Base-by-base conservation (phyloP, 2,888 invertebrate species). In the Timandra comae region DNA sequence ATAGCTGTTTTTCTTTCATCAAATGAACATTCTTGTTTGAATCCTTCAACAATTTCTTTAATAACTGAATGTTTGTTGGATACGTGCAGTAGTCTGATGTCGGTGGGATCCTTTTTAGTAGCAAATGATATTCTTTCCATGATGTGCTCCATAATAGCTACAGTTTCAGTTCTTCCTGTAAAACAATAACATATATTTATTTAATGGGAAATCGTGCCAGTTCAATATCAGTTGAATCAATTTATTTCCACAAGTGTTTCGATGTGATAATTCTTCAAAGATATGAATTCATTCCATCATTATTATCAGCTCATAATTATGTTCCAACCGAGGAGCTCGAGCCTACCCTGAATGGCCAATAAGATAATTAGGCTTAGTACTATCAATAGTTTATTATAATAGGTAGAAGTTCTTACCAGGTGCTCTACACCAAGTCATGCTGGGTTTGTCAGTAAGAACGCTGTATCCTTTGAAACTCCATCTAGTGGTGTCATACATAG, bases 361-460 rank as follows among this genome's bases (percentile, higher is more conserved):
- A n/a, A n/a, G n/a, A n/a, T n/a, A n/a, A n/a, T n/a, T n/a, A n/a
- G n/a, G n/a, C n/a, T n/a, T n/a, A n/a, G n/a, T n/a, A n/a, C n/a
- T n/a, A n/a, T n/a, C n/a, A n/a, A n/a, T n/a, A n/a, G n/a, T n/a
- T n/a, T n/a, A n/a, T n/a, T n/a, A n/a, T n/a, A n/a, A n/a, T n/a
- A n/a, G n/a, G n/a, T n/a, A n/a, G n/a, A n/a, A n/a, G n/a, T n/a
- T 10, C 59, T 64, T 63, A 89, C 94, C 91, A 41, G 94, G 94
- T 0, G 91, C 90, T 59, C 94, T 75, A 43, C 90, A 89, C 68
- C 87, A 92, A 0, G 91, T 91, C 48, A 90, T 91, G 1, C 88
- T 73, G 0, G 91, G 86, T 22, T 87, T 87, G 51, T 94, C 92
- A 0, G 93, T 94, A 7, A 71, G 73, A 0, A 88, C 87, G 9